phyloP scores from a whole-genome alignment of 2,113 vertebrate species.

The Micromys minutus region DNA sequence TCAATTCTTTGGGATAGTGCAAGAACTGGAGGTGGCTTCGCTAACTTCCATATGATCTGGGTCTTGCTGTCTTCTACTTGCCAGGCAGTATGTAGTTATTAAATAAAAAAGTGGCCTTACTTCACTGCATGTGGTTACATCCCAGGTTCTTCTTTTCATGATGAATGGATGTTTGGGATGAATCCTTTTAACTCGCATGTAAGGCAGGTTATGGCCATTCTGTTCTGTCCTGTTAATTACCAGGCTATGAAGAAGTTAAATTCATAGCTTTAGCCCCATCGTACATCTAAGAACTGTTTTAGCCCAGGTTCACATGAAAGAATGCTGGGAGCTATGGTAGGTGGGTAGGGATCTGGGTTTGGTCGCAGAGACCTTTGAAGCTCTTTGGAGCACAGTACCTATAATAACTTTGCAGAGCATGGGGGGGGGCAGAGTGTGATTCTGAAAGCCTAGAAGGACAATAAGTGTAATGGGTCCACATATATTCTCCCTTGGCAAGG shows the following conservation, averaged over 20 bases:
- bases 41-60: not conserved
- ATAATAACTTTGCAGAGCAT: not conserved
- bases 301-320: not conserved
- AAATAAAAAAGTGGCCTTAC: not conserved
- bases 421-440: too few species aligned
- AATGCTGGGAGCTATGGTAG: not conserved
- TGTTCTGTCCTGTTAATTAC: not conserved
- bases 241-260: not conserved
- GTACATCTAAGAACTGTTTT: not conserved
- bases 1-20: not conserved
- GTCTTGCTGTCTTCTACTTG: not conserved
- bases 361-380: not conserved
- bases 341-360: not conserved
- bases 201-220: fast-evolving
- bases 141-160: too few species aligned
- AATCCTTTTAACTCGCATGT: fast-evolving
- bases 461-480: too few species aligned
- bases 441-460: not conserved
- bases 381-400: too few species aligned
- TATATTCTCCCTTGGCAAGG: too few species aligned
- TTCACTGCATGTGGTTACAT: fast-evolving
- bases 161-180: too few species aligned
- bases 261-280: too few species aligned
- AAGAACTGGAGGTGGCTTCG: not conserved
- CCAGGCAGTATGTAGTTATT: fast-evolving